Evolutionary conservation across 1,140 invertebrate species (phyloP), one percentile per base, ranked within the genome.

Genomic region (Anadara kagoshimensis): DNA sequence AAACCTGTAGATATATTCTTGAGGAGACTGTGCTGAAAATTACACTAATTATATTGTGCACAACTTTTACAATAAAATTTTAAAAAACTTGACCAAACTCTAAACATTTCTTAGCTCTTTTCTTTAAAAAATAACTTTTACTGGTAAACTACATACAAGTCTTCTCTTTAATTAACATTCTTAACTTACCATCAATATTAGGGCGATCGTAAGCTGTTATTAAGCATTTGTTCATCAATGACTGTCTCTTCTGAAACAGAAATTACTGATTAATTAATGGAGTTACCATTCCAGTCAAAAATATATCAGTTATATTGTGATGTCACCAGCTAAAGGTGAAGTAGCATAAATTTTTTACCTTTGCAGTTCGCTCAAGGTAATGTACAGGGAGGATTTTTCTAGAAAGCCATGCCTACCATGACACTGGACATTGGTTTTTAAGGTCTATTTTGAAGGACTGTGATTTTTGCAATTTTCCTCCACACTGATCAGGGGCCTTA

Each of bases 221-320:
- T 20, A 73, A 44, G 26, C 56, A 73, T 53, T 66, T 73, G 29
- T 73, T 73, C 20, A 66, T 29, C 12, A 66, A 54, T 12, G 70
- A 59, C 51, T 73, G 70, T 64, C 70, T 65, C n/a, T 45, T 65
- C 70, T 73, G 56, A 8, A 56, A 54, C 18, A 51, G 18, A 41
- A 61, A 36, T n/a, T n/a, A n/a, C n/a, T n/a, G n/a, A n/a, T n/a
- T n/a, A n/a, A n/a, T n/a, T n/a, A n/a, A n/a, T n/a, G n/a, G n/a
- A n/a, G n/a, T n/a, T n/a, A n/a, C n/a, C n/a, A n/a, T n/a, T n/a
- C n/a, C n/a, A n/a, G n/a, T n/a, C n/a, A n/a, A n/a, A n/a, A n/a
- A n/a, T n/a, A n/a, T n/a, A n/a, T n/a, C n/a, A n/a, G n/a, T n/a
- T n/a, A n/a, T n/a, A n/a, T n/a, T n/a, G n/a, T n/a, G n/a, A n/a